Evolutionary conservation across 2,797 vertebrate species (phyloP).

Genomic region (Enteromius thamalakanensis): DNA sequence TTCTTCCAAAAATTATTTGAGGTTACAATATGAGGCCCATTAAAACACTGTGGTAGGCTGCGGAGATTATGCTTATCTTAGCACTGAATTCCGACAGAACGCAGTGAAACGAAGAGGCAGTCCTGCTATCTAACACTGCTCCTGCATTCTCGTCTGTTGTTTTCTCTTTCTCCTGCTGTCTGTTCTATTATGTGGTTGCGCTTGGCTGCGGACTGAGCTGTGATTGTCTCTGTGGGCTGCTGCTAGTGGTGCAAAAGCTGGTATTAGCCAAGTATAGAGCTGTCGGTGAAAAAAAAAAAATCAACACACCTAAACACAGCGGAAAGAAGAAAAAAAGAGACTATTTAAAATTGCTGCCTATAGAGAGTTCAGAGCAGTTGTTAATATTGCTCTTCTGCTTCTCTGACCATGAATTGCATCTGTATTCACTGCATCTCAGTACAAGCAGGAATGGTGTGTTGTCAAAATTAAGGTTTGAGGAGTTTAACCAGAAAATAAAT

Average conservation of each 20-base stretch:
- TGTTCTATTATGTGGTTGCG: conserved; percentile 30
- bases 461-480: neutral
- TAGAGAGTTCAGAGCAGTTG: neutral
- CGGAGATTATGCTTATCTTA: conserved; percentile 5
- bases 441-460: neutral
- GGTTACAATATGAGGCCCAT: neutral
- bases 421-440: neutral
- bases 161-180: conserved; percentile 30
- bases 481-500: neutral
- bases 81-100: neutral
- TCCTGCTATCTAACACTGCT: neutral
- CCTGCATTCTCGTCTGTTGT: conserved; percentile 21
- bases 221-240: conserved; percentile 42
- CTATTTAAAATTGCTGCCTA: neutral
- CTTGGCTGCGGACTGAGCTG: conserved; percentile 39
- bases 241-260: conserved; percentile 9
- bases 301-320: conserved; percentile 21
- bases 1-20: neutral
- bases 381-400: conserved; percentile 10
- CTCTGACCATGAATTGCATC: neutral
- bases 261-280: conserved; percentile 34
- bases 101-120: conserved; percentile 15
- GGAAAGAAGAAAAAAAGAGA: conserved; percentile 17
- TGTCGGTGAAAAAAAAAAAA: neutral
- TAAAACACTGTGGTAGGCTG: conserved; percentile 15